Base-by-base conservation (phyloP, 2,113 vertebrate genomes). In the Mohoua ochrocephala region DNA sequence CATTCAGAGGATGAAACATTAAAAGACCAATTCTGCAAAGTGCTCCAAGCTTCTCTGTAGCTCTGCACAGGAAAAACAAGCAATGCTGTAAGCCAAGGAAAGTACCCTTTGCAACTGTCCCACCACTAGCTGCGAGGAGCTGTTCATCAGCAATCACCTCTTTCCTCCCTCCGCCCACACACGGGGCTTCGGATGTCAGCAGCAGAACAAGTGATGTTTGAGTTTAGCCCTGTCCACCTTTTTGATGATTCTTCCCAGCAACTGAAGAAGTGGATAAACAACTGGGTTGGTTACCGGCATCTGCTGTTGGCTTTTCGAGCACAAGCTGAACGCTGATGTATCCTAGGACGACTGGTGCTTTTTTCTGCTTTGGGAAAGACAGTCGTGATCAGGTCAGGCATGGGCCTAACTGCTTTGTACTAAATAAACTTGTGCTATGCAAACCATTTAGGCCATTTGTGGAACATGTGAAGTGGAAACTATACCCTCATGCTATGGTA, bases 1-100 rank as follows among this genome's bases (percentile, higher is more conserved):
- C 68, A 63, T 74, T 94, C 79, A 90, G 85, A 88, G 63, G 75
- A 87, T 86, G 78, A 84, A 85, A 93, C 82, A 93, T 60, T 81
- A 84, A 79, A 68, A 84, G 61, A 77, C 44, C 74, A 88, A 23
- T 95, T 87, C 76, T 93, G 73, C 56, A 94, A 69, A 84, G 41
- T 39, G 60, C 53, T 96, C 81, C 70, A 69, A 84, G 39, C 44
- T 90, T 84, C 82, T 86, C 68, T 88, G 56, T 56, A 96, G 73
- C 22, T 82, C 41, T 91, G 73, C 69, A 87, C 41, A 30, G 67
- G 65, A 75, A 88, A 86, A 89, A 94, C 42, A 94, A 86, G 57
- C 50, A 74, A 16, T 87, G 54, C 84, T 12, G 1, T 68, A 71
- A 93, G 95, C 4, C 35, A 78, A 74, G 86, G 54, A 86, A 90